Percentiles rank a stretch among this genome's conserved stretches.
phyloP scores from a whole-genome alignment of 2,888 invertebrate species.

The Molanna angustata region DNA sequence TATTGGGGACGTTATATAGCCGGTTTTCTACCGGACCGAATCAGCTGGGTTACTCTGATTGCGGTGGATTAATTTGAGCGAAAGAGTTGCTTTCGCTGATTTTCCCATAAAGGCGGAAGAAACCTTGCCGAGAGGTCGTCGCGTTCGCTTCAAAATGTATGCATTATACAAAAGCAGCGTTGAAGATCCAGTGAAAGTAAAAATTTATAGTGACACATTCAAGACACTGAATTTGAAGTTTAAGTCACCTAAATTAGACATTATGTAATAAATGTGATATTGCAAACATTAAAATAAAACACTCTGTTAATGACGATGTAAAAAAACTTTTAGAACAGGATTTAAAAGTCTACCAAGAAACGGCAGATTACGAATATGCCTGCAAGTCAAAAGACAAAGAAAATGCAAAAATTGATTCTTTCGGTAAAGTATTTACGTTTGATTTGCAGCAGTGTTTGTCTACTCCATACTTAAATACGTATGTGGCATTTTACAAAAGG shows the following conservation, averaged over 20 bases:
- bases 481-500: slow-evolving; percentile 37
- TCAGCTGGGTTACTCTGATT: no score
- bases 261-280: slow-evolving; percentile 3
- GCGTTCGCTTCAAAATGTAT: no score
- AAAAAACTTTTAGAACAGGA: not conserved
- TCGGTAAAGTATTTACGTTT: slow-evolving; percentile 19
- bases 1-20: no score
- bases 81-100: no score
- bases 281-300: slow-evolving; percentile 1
- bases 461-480: slow-evolving; percentile 35
- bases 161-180: not conserved
- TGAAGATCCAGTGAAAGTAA: not conserved
- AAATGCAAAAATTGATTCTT: not conserved
- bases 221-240: not conserved
- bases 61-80: no score
- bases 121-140: no score
- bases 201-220: not conserved
- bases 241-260: slow-evolving; percentile 1
- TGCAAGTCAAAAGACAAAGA: slow-evolving; percentile 1
- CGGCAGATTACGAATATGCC: not conserved
- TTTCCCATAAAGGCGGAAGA: no score
- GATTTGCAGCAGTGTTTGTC: slow-evolving; percentile 35
- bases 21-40: no score
- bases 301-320: not conserved
- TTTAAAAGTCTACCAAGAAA: not conserved